A percentile compares a stretch with the other conserved stretches of the same genome.
These are phyloP conservation scores for Apomyelois bistriatella DNA, from an alignment of 2,888 invertebrate genomes.

Conservation along the genomic window DNA sequence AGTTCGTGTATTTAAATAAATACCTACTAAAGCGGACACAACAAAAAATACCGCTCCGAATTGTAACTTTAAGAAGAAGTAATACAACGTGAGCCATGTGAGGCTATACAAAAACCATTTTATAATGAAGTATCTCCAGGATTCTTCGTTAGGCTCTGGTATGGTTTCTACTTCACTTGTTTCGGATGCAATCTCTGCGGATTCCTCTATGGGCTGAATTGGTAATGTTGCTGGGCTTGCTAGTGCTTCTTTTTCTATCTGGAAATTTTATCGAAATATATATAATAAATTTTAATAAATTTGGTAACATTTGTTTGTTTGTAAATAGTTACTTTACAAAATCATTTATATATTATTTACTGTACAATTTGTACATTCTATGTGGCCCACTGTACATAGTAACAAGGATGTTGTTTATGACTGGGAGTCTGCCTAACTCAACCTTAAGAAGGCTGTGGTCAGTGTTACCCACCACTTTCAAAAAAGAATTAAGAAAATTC, in stretches of 20 bases:
- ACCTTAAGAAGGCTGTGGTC: too few relatives aligned
- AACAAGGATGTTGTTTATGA: too few relatives aligned
- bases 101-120: conserved; percentile 80
- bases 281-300: too few relatives aligned
- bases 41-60: conserved; percentile 96
- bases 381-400: too few relatives aligned
- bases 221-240: conserved; percentile 19
- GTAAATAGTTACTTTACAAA: too few relatives aligned
- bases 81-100: conserved; percentile 87
- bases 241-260: conserved; percentile 51
- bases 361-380: too few relatives aligned
- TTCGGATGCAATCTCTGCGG: conserved; percentile 33
- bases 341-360: too few relatives aligned
- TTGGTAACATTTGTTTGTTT: too few relatives aligned
- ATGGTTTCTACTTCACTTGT: conserved; percentile 30
- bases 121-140: conserved; percentile 47
- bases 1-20: conserved; percentile 91
- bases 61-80: conserved; percentile 88
- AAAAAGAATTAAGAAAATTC: too few relatives aligned
- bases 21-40: conserved; percentile 86
- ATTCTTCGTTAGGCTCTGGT: conserved; percentile 30
- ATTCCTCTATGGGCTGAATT: not conserved
- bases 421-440: too few relatives aligned
- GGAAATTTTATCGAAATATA: conserved; percentile 20
- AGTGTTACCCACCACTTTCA: too few relatives aligned